Evolutionary conservation across 2,888 invertebrate species (phyloP).

Genomic region (Melitaea athalia): DNA sequence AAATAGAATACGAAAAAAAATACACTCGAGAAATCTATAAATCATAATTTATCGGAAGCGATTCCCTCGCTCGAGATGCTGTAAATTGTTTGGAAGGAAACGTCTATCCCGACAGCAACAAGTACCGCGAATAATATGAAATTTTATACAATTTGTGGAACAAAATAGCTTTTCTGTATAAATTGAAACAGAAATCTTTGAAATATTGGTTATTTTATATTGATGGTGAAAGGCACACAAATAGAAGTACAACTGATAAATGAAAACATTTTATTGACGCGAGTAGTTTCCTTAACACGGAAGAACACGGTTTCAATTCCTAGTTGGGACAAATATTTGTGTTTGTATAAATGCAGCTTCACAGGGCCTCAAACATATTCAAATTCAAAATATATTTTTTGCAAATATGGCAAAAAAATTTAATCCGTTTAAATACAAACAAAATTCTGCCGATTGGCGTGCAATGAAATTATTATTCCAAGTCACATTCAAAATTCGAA

Average conservation of each 20-base stretch:
- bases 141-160: conserved; percentile 10
- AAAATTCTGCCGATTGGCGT: too few species aligned
- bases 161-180: not conserved
- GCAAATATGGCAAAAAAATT: too few species aligned
- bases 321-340: too few species aligned
- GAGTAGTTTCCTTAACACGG: too few species aligned
- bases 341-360: too few species aligned
- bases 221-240: not conserved
- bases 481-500: too few species aligned
- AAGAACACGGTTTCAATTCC: too few species aligned
- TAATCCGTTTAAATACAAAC: too few species aligned
- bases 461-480: too few species aligned
- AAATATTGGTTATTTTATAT: conserved; percentile 1
- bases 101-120: conserved; percentile 25
- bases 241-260: not conserved
- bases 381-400: too few species aligned
- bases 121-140: conserved; percentile 21
- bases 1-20: conserved; percentile 7
- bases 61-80: conserved; percentile 30
- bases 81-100: conserved; percentile 34
- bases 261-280: not conserved
- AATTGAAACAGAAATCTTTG: conserved; percentile 8
- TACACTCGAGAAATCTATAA: conserved; percentile 16
- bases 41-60: conserved; percentile 33
- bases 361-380: too few species aligned